Conservation (phyloP, 1,140 invertebrate genomes). For the Bombus waltoni region DNA sequence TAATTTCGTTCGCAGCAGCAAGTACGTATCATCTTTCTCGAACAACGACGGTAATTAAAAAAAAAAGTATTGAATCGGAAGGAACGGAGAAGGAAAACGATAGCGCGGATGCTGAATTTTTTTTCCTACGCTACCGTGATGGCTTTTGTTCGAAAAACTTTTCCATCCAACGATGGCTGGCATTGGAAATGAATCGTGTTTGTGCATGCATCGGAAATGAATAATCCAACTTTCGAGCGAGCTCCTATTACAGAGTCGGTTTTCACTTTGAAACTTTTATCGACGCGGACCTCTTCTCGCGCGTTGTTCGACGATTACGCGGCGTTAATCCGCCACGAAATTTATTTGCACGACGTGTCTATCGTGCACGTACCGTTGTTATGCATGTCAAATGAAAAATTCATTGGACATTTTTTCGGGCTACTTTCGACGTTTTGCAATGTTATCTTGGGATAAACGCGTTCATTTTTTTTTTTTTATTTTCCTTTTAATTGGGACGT, state of each 20-base stretch:
- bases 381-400: background rate
- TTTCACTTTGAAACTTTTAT: conserved; percentile 30
- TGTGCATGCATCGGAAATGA: conserved; percentile 30
- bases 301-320: conserved; percentile 19
- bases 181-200: conserved; percentile 42
- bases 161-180: conserved; percentile 16
- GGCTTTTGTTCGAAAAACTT: conserved; percentile 43
- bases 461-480: background rate
- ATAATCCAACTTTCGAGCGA: conserved; percentile 36
- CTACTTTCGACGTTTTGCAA: background rate
- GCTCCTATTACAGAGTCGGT: background rate
- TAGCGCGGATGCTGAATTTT: background rate
- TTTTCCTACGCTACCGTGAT: background rate
- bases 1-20: background rate
- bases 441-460: background rate
- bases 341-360: background rate
- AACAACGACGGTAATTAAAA: background rate
- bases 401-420: background rate
- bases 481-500: background rate
- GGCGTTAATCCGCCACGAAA: conserved; percentile 7
- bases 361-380: background rate
- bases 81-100: background rate
- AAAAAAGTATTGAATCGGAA: background rate
- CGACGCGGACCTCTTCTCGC: background rate
- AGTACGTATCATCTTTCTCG: background rate